phyloP scores from a whole-genome alignment of 2,797 vertebrate species.

The Zenarchopterus dispar region DNA sequence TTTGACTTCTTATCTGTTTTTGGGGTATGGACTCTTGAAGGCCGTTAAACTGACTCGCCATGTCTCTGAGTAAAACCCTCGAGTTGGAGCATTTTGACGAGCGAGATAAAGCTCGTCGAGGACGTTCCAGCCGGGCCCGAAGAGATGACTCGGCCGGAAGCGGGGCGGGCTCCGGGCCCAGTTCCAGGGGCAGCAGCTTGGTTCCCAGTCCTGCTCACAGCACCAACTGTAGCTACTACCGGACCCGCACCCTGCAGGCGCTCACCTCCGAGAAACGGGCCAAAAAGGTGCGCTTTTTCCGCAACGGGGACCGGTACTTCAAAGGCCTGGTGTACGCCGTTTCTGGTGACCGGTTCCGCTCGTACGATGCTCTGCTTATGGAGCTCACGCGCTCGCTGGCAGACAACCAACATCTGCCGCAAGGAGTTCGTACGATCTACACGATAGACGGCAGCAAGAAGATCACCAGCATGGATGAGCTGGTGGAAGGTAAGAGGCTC shows the following conservation, averaged over 20 bases:
- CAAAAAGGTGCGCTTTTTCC: conserved; percentile 96
- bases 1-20: background rate
- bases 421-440: conserved; percentile 94
- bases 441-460: conserved; percentile 90
- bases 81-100: conserved; percentile 97
- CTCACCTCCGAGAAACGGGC: conserved; percentile 96
- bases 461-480: conserved; percentile 91
- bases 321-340: conserved; percentile 95
- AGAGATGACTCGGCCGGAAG: conserved; percentile 66
- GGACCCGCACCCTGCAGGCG: conserved; percentile 95
- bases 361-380: conserved; percentile 90
- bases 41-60: conserved; percentile 21
- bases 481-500: conserved; percentile 87
- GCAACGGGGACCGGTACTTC: conserved; percentile 97
- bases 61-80: conserved; percentile 86
- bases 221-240: conserved; percentile 97
- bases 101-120: conserved; percentile 87
- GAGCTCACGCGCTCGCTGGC: conserved; percentile 93
- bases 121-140: conserved; percentile 76
- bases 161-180: conserved; percentile 80
- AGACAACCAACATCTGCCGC: conserved; percentile 94
- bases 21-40: background rate
- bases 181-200: conserved; percentile 91
- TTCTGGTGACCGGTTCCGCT: conserved; percentile 91
- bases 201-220: conserved; percentile 97